Conservation (phyloP, 1,140 invertebrate species). For the Homarus americanus region DNA sequence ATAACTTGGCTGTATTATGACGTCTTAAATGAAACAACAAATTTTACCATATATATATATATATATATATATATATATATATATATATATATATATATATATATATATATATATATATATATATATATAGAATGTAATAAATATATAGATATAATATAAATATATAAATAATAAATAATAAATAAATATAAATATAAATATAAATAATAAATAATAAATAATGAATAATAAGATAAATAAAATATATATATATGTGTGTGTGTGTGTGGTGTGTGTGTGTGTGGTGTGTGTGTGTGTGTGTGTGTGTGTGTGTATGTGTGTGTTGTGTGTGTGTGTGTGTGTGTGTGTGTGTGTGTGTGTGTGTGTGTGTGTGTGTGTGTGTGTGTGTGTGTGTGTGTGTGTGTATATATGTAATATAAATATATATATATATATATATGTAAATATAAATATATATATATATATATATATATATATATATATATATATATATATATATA, state of each 20-base stretch:
- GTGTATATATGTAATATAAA: no score
- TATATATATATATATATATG: no score
- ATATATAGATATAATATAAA: not conserved
- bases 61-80: slow-evolving; percentile 45
- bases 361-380: slow-evolving; percentile 16
- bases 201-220: no score
- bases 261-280: slow-evolving; percentile 25
- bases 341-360: slow-evolving; percentile 25
- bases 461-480: no score
- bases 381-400: slow-evolving; percentile 13
- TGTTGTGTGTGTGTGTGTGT: slow-evolving; percentile 2
- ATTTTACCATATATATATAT: slow-evolving; percentile 44
- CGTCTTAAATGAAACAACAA: no score
- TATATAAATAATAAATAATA: not conserved
- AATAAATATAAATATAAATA: not conserved
- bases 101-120: slow-evolving; percentile 28
- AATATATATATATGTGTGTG: not conserved
- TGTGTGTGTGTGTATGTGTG: slow-evolving; percentile 12
- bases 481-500: no score
- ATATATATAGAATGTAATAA: no score
- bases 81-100: slow-evolving; percentile 38
- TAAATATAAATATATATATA: no score
- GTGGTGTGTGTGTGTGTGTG: slow-evolving; percentile 12
- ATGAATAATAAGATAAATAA: no score
- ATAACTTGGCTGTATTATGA: no score